Base-by-base conservation (phyloP, 2,888 invertebrate genomes). In the Kryphioiulus occultus region DNA sequence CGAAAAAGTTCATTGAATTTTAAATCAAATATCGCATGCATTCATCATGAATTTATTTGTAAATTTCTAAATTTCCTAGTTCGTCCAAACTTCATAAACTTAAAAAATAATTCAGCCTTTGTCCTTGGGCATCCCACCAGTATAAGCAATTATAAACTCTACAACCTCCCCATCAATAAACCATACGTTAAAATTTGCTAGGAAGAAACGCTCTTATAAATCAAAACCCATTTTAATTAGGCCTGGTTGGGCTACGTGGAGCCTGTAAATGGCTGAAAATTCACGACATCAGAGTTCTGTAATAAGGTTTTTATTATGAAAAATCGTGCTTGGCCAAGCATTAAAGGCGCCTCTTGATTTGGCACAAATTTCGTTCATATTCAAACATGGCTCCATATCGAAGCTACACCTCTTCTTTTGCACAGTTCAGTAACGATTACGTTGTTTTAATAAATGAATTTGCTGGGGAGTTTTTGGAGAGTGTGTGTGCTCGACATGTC, bases 361-460 rank as follows among this genome's bases (percentile, higher is more conserved):
- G 68, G 26, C 68, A 1, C 68, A 68, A 68, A 68, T 59, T 59
- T 59, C 59, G 17, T 19, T 4, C 3, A 47, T 12, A 53, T 53
- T 53, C 47, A 47, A 47, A 47, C 47, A 47, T 15, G 47, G n/a
- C n/a, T n/a, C 59, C 19, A 59, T n/a, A 59, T 68, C 9, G 1
- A 68, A 26, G 26, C 68, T 19, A 44, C 39, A 5, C 15, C 22
- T 59, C 59, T 10, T 26, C 68, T 26, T 68, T 68, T 12, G 68
- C 68, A 68, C 68, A 68, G 68, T 68, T 68, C 68, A 68, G 26
- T 68, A 68, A 26, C 68, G 68, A 68, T 68, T 68, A 68, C 26
- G 68, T 68, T 68, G 68, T 68, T 68, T 26, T 68, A 68, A 68
- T 68, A 68, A 68, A 68, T 68, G 68, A 68, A 68, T 68, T 68